Evolutionary conservation across 2,113 vertebrate species (phyloP).

Genomic region (Aplodontia rufa): DNA sequence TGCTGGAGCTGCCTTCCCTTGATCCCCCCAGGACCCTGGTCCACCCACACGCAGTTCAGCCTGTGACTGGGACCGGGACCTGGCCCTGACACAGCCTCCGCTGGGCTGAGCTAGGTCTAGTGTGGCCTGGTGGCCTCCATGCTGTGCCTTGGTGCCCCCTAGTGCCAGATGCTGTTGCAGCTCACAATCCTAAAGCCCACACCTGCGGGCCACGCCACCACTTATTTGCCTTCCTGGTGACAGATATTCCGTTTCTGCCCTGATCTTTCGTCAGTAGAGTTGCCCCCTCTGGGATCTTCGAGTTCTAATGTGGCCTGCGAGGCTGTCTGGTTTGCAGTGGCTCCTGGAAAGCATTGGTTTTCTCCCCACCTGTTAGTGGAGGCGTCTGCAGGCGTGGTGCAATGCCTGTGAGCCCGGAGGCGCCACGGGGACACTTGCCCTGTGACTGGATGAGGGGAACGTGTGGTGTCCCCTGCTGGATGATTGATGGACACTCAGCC

Average conservation of each 20-base stretch:
- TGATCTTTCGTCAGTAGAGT: background rate
- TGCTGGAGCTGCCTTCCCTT: background rate
- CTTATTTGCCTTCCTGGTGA: fast-evolving
- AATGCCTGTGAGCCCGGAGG: too few relatives aligned
- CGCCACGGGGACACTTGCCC: background rate
- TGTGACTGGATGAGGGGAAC: fast-evolving
- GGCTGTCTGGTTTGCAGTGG: background rate
- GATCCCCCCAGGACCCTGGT: too few relatives aligned
- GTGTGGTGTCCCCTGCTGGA: background rate
- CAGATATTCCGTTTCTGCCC: background rate
- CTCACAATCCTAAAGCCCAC: too few relatives aligned
- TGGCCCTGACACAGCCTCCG: too few relatives aligned
- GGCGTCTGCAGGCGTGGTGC: background rate
- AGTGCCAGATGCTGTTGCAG: too few relatives aligned
- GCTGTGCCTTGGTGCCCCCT: too few relatives aligned
- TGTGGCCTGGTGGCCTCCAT: too few relatives aligned
- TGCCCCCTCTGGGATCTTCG: background rate
- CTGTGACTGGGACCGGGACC: too few relatives aligned
- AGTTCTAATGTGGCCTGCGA: fast-evolving
- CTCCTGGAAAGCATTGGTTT: background rate
- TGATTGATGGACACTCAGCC: background rate
- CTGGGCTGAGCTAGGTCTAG: too few relatives aligned
- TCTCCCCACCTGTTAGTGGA: fast-evolving
- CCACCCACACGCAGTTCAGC: too few relatives aligned
- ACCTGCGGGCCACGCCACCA: background rate